Percentiles rank a stretch among this genome's conserved stretches.
Conservation (phyloP, 2,797 vertebrate genomes). For the Chelonia mydas region DNA sequence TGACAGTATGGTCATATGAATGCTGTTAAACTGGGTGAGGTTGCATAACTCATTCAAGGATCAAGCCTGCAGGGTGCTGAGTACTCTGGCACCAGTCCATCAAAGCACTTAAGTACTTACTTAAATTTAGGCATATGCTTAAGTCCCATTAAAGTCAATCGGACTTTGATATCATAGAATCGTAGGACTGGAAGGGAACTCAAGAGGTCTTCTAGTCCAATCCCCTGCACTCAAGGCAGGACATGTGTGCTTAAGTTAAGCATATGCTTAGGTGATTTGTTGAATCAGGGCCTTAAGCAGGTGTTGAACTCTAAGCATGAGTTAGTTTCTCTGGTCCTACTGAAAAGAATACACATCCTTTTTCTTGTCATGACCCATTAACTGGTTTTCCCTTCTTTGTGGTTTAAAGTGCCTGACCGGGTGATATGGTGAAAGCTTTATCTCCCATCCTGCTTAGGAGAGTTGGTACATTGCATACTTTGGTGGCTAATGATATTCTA, state of each 20-base stretch:
- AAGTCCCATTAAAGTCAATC: neutral
- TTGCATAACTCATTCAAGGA: neutral
- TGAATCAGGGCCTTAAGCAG: neutral
- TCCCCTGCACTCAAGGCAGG: neutral
- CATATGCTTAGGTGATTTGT: neutral
- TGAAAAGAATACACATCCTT: neutral
- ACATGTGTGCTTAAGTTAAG: neutral
- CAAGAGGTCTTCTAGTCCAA: neutral
- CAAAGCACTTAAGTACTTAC: neutral
- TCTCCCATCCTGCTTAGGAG: neutral
- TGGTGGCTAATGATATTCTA: neutral
- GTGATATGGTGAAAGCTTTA: neutral
- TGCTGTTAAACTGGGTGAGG: neutral
- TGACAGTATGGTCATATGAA: neutral
- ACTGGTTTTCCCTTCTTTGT: neutral
- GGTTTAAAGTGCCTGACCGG: neutral
- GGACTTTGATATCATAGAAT: neutral
- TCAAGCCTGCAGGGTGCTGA: neutral
- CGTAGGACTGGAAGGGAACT: neutral
- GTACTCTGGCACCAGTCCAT: neutral
- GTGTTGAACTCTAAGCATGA: no score
- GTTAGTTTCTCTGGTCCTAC: neutral
- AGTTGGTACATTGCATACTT: neutral
- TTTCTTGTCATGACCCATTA: neutral
- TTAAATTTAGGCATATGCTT: neutral